phyloP scores from a whole-genome alignment of 2,113 vertebrate species.

The Fregata magnificens region DNA sequence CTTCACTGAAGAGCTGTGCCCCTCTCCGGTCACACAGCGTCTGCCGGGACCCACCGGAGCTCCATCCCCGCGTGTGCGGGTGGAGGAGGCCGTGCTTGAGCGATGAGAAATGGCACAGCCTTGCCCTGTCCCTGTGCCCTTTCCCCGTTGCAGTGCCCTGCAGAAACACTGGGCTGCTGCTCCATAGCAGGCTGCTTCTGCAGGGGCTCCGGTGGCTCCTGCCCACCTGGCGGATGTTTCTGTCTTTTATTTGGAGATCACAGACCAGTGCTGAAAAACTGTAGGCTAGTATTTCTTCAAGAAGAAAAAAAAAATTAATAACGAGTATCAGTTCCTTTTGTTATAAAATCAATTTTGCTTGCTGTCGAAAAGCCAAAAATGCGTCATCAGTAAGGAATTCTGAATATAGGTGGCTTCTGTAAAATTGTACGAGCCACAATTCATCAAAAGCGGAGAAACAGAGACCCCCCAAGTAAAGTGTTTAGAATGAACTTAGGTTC shows the following conservation, averaged over 20 bases:
- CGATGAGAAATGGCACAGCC: neutral
- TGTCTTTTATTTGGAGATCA: neutral
- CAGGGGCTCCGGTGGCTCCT: neutral
- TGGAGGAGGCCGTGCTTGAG: neutral
- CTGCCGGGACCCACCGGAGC: no score
- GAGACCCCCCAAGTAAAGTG: neutral
- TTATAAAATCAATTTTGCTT: neutral
- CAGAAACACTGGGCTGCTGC: neutral
- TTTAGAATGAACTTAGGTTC: neutral
- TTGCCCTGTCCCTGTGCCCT: no score
- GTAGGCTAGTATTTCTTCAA: neutral
- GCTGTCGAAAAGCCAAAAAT: neutral
- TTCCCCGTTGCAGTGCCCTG: accelerated
- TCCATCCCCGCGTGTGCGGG: no score
- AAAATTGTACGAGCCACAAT: accelerated
- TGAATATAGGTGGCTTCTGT: neutral
- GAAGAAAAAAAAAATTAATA: neutral
- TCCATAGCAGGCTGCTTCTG: neutral
- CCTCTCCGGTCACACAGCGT: neutral
- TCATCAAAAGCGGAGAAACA: neutral
- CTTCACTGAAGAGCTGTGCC: neutral
- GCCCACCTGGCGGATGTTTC: neutral
- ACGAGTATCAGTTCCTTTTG: neutral
- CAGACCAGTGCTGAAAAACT: neutral
- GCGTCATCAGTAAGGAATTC: neutral